Base-by-base conservation (phyloP, 2,797 vertebrate genomes). In the Pelobates cultripes region DNA sequence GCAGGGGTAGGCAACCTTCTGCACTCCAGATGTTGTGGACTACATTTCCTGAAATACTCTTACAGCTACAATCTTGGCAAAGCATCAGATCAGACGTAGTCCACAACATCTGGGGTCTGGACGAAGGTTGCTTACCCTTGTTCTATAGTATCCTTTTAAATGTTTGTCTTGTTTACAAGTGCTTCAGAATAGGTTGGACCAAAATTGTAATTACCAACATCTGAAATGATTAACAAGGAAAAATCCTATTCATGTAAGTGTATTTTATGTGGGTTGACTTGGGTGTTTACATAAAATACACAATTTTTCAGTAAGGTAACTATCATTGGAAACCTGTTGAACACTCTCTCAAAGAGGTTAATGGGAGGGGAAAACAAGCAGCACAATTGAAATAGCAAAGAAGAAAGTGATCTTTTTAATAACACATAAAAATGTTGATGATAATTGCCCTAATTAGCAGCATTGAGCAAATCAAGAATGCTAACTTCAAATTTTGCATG, bases 351-450 rank as follows among this genome's bases (percentile, higher is more conserved):
- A 57, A 4, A 40, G 17, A 40, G 14, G 17, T 40, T 64, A 17
- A 28, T 17, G 3, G 61, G 4, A 61, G 57, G 57, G 7, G 17
- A 64, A 64, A 64, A 28, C n/a, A 57, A 57, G 13, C 45, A 2
- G 14, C 15, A n/a, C 61, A n/a, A 64, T 28, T 64, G 17, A 64
- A 64, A 64, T 5, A 10, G 45, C 45, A 47, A 5, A 64, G n/a
- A 40, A 28, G 14, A 3, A 40, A 64, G 7, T 64, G 14, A 13
- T 64, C 14, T 64, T 40, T 64, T 40, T 64, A 64, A 64, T 64
- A 64, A 64, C 61, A 28, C 61, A 64, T 9, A n/a, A 64, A 64
- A 64, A 64, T 40, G 61, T 40, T 64, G 61, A 64, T 64, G 61
- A 64, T 64, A 64, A 64, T 64, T 64, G 61, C 61, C 7, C 6